phyloP scores from a whole-genome alignment of 2,113 vertebrate genomes.

The Riparia riparia region DNA sequence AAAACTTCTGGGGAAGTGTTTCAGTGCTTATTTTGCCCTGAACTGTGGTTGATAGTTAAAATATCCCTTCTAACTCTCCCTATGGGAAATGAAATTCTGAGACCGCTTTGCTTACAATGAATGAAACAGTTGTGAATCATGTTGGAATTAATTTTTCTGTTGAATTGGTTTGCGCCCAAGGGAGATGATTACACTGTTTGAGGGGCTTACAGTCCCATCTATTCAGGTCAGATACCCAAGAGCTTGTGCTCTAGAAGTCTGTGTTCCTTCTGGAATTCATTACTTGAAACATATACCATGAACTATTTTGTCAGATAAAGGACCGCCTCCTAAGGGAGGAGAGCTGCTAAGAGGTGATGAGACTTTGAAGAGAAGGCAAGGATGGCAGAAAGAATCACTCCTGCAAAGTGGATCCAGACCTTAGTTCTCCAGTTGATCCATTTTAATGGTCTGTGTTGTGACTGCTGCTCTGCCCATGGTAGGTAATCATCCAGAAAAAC shows the following conservation, averaged over 20 bases:
- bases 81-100: background rate
- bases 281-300: background rate
- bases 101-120: background rate
- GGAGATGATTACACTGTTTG: background rate
- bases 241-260: background rate
- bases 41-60: background rate
- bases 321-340: background rate
- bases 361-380: background rate
- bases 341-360: background rate
- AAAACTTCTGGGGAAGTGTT: background rate
- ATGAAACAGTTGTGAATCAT: background rate
- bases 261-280: background rate
- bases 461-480: background rate
- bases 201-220: background rate
- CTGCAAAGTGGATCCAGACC: background rate
- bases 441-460: background rate
- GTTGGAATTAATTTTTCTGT: background rate
- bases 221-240: background rate
- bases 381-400: background rate
- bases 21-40: background rate
- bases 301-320: background rate
- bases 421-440: background rate
- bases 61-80: background rate
- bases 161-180: background rate
- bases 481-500: background rate